Percentiles rank a stretch among this genome's conserved stretches.
Evolutionary conservation across 92 coral and sea anemone genomes (phyloP).

Genomic region (Umimayanthus kanabou): DNA sequence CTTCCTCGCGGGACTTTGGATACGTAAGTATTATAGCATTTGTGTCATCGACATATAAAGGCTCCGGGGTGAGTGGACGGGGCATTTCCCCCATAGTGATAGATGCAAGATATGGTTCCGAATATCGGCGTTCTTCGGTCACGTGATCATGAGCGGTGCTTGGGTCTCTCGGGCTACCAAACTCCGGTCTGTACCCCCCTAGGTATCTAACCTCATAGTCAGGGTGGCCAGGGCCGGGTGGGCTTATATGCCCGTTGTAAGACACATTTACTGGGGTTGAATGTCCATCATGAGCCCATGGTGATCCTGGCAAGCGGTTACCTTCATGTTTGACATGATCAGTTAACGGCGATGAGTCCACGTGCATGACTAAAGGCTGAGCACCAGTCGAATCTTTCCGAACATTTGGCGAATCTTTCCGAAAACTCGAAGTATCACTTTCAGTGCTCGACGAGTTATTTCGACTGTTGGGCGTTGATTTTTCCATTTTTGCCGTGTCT

Average conservation of each 20-base stretch:
- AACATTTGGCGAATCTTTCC: conserved; percentile 16
- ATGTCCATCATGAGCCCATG: conserved; percentile 1
- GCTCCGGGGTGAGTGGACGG: conserved; percentile 30
- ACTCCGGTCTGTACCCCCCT: conserved; percentile 79
- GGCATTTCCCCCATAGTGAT: conserved; percentile 35
- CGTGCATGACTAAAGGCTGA: conserved; percentile 41
- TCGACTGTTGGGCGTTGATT: background rate
- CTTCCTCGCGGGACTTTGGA: conserved; percentile 33
- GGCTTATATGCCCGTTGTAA: conserved; percentile 22
- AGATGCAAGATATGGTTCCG: conserved; percentile 38
- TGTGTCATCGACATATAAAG: conserved; percentile 24
- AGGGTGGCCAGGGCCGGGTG: conserved; percentile 37
- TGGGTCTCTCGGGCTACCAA: background rate
- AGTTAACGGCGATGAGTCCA: conserved; percentile 32
- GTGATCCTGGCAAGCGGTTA: conserved; percentile 9
- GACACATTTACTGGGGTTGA: conserved; percentile 14
- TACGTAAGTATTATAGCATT: conserved; percentile 4
- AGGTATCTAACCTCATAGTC: conserved; percentile 77
- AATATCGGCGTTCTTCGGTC: conserved; percentile 1
- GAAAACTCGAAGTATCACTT: conserved; percentile 20
- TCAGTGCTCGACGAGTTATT: conserved; percentile 29
- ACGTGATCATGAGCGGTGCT: background rate
- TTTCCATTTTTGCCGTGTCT: conserved; percentile 4
- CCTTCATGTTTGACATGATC: conserved; percentile 3
- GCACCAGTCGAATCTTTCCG: conserved; percentile 12